phyloP scores from a whole-genome alignment of 2,113 vertebrate species.

The Sarotherodon lohbergeri region DNA sequence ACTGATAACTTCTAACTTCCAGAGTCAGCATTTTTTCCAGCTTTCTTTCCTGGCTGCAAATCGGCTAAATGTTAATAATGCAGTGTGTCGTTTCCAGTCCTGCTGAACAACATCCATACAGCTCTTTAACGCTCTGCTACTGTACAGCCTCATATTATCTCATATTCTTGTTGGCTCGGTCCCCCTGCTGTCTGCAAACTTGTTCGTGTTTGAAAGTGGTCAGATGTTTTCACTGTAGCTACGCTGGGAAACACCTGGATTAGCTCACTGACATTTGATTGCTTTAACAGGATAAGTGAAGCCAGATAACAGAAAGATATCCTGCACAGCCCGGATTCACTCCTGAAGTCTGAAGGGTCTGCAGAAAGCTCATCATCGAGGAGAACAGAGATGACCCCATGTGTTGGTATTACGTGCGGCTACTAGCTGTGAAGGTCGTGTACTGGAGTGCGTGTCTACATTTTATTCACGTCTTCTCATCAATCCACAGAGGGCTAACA shows the following conservation, averaged over 20 bases:
- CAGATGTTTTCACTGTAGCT: not conserved
- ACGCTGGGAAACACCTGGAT: not conserved
- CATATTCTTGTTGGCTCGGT: not conserved
- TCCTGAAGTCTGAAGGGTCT: not conserved
- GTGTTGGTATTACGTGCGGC: not conserved
- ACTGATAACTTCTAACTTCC: not conserved
- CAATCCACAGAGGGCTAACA: not conserved
- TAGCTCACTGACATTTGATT: not conserved
- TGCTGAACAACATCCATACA: not conserved
- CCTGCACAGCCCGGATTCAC: not conserved
- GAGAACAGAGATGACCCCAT: not conserved
- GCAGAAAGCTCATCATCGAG: not conserved
- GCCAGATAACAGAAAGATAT: not conserved
- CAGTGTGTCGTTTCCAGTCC: not conserved
- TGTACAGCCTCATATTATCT: not conserved
- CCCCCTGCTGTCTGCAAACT: not conserved
- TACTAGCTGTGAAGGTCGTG: not conserved
- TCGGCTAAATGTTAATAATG: not conserved
- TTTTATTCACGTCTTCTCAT: not conserved
- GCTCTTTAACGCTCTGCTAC: not conserved
- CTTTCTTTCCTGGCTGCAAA: not conserved
- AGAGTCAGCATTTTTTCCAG: not conserved
- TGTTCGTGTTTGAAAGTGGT: not conserved
- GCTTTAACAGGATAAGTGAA: not conserved
- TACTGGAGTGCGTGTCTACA: rapidly evolving